Evolutionary conservation across 2,888 invertebrate species (phyloP), one percentile per base, ranked within the genome.

Genomic region (Melieria crassipennis): DNA sequence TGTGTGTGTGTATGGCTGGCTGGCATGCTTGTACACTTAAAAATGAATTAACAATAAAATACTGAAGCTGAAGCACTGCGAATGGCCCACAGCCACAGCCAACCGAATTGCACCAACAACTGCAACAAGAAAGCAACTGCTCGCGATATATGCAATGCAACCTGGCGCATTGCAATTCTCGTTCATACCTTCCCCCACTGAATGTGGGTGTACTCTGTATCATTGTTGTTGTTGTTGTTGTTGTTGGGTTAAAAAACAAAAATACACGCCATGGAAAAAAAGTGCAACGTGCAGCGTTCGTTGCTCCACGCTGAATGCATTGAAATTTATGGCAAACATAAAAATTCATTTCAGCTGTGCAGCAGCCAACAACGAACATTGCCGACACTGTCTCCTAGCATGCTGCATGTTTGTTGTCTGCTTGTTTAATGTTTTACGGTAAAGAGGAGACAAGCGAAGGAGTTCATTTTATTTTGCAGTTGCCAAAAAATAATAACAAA

Each of bases 21-120:
- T 68, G 30, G 11, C 42, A 52, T 67, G 57, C 67, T 45, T 58
- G 46, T 30, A 47, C 57, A 58, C 69, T 72, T 74, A 74, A 74
- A 74, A 74, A 71, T 66, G 71, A 74, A 74, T 74, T 72, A 74
- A 74, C 72, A 68, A 74, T 71, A 74, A 74, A 74, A 72, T 72
- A 57, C 65, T 30, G 47, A 43, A 16, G 16, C 30, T 30, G 30
- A 30, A 30, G 30, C 30, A 3, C 30, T 30, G 30, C 30, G 30
- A 30, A 30, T 30, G 30, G 30, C 30, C 30, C 30, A 30, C 30
- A 30, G 30, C 30, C 30, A 30, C 30, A 30, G 30, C 30, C 30
- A 30, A 30, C 30, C 3, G 30, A 30, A 30, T 30, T 30, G 30
- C 30, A 30, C 30, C 30, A 30, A 30, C 30, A 30, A 30, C 30